These are phyloP conservation scores for Garrulus glandarius DNA, from an alignment of 2,797 vertebrate species.

Conservation along the genomic window DNA sequence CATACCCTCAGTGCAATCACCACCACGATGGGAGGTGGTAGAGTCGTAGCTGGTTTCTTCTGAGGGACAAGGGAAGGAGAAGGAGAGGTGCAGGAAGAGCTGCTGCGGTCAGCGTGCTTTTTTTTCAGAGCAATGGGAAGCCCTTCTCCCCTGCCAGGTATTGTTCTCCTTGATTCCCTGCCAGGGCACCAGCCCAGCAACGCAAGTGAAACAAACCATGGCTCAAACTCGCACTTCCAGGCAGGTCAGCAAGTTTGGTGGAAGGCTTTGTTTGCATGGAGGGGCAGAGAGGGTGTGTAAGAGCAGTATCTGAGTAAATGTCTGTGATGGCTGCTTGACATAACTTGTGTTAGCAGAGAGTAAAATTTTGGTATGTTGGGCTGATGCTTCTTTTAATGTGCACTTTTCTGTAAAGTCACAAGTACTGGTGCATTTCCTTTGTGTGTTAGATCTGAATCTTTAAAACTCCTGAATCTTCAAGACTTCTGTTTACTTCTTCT, in stretches of 20 bases:
- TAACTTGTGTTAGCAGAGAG: neutral
- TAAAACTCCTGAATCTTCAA: neutral
- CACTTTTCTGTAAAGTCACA: neutral
- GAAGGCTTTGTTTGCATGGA: neutral
- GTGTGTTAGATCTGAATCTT: neutral
- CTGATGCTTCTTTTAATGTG: neutral
- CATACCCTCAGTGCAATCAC: neutral
- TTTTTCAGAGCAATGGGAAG: neutral
- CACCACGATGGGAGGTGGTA: neutral
- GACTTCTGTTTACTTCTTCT: neutral
- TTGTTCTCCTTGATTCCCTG: slow-evolving; percentile 23
- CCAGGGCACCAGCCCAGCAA: neutral
- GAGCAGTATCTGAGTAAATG: neutral
- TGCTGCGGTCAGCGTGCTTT: neutral
- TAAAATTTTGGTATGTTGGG: neutral
- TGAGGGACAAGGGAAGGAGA: neutral
- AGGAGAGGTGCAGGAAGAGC: neutral
- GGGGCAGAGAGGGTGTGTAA: neutral
- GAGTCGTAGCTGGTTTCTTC: neutral
- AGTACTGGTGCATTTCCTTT: neutral
- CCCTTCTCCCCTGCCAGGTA: slow-evolving; percentile 7
- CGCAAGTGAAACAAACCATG: neutral
- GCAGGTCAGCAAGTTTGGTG: neutral
- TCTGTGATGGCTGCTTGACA: neutral
- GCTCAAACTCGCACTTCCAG: neutral